phyloP scores from a whole-genome alignment of 2,888 invertebrate species.

The Ligdia adustata region DNA sequence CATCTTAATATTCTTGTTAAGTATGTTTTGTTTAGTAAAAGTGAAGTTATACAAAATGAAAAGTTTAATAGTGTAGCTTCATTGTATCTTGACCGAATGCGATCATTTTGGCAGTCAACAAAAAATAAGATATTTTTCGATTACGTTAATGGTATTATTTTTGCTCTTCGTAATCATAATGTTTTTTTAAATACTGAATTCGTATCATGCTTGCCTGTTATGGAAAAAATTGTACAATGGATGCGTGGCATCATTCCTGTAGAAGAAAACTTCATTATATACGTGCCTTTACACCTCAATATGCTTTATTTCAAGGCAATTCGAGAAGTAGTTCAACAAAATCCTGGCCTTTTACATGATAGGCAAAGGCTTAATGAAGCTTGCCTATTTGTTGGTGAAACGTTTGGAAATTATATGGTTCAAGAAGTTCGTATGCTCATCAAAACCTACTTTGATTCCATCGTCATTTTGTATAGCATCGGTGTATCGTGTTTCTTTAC shows the following conservation, averaged over 20 bases:
- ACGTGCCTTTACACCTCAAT: constrained; percentile 54
- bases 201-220: constrained; percentile 48
- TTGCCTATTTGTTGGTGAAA: constrained; percentile 47
- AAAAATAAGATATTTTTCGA: constrained; percentile 3
- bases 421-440: constrained; percentile 48
- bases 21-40: constrained; percentile 50
- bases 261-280: too few species aligned
- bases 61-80: constrained; percentile 44
- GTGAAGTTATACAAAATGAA: constrained; percentile 39
- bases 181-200: constrained; percentile 50
- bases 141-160: constrained; percentile 42
- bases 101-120: constrained; percentile 12
- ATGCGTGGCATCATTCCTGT: constrained; percentile 48
- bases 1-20: constrained; percentile 53
- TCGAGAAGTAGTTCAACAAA: constrained; percentile 44
- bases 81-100: constrained; percentile 47
- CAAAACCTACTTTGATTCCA: constrained; percentile 50
- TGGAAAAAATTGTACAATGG: constrained; percentile 47
- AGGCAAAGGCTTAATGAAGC: constrained; percentile 42
- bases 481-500: constrained; percentile 36
- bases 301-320: constrained; percentile 60
- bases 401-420: constrained; percentile 53
- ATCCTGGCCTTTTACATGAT: constrained; percentile 47
- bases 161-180: constrained; percentile 47
- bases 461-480: constrained; percentile 48